phyloP scores from a whole-genome alignment of 2,888 invertebrate species.

The Rosalia funebris region DNA sequence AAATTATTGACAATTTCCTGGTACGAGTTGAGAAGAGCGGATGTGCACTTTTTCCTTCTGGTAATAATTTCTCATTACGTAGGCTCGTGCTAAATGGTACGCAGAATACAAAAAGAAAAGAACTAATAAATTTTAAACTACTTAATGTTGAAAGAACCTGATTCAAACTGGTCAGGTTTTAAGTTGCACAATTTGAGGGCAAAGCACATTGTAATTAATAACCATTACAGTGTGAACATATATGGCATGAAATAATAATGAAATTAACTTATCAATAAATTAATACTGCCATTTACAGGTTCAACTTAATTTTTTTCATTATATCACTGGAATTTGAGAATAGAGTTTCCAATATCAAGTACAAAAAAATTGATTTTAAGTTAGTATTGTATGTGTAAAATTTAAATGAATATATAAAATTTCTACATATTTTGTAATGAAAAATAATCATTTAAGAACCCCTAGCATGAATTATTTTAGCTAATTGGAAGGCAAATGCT shows the following conservation, averaged over 20 bases:
- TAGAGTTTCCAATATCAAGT: too few relatives aligned
- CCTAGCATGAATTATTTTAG: too few relatives aligned
- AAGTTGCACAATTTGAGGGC: slow-evolving; percentile 3
- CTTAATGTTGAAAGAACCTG: not conserved
- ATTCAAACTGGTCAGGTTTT: slow-evolving; percentile 17
- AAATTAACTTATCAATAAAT: not conserved
- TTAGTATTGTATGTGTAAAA: too few relatives aligned
- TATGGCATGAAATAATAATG: not conserved
- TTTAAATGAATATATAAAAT: too few relatives aligned
- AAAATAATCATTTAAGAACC: too few relatives aligned
- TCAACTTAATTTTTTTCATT: too few relatives aligned
- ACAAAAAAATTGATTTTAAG: too few relatives aligned
- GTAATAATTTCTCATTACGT: slow-evolving; percentile 15
- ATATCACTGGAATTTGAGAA: too few relatives aligned
- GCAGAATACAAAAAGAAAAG: slow-evolving; percentile 16
- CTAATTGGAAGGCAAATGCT: too few relatives aligned
- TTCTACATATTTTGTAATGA: too few relatives aligned
- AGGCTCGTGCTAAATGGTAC: slow-evolving; percentile 26
- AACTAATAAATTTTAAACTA: slow-evolving; percentile 21
- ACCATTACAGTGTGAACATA: not conserved
- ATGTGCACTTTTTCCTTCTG: slow-evolving; percentile 3
- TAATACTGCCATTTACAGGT: not conserved
- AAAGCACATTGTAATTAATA: not conserved
- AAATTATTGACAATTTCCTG: slow-evolving; percentile 8
- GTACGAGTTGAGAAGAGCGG: not conserved